Evolutionary conservation across 2,888 invertebrate genomes (phyloP).

Genomic region (Dolichomitus sp.): DNA sequence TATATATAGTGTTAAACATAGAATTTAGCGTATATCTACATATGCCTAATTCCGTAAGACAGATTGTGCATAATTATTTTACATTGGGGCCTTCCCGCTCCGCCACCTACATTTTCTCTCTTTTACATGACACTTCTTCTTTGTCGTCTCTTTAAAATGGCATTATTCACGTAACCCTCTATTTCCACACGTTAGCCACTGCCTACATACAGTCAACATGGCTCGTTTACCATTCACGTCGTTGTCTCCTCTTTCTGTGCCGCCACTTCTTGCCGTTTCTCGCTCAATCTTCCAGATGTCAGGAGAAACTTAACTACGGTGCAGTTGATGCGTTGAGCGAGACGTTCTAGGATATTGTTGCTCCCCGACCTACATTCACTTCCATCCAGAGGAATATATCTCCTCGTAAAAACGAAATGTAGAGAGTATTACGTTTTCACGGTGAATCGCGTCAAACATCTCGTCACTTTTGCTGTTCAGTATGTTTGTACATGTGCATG

Average conservation of each 20-base stretch:
- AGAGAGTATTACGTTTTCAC: constrained; percentile 12
- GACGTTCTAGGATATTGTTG: constrained; percentile 16
- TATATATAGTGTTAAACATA: no score
- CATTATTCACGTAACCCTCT: not conserved
- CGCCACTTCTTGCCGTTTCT: not conserved
- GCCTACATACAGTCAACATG: not conserved
- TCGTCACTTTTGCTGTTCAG: not conserved
- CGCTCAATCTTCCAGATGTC: constrained; percentile 15
- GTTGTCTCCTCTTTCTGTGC: not conserved
- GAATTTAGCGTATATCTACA: no score
- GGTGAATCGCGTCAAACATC: not conserved
- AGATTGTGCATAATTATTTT: not conserved
- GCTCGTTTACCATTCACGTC: not conserved
- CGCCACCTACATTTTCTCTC: not conserved
- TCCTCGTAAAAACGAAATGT: constrained; percentile 35
- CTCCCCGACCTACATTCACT: constrained; percentile 9
- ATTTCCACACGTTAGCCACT: constrained; percentile 2
- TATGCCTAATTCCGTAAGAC: not conserved
- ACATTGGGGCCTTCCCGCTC: not conserved
- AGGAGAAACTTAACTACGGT: constrained; percentile 11
- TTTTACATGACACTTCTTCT: not conserved
- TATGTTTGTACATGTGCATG: not conserved
- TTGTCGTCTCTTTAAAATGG: not conserved
- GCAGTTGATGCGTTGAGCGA: constrained; percentile 12
- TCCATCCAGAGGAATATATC: constrained; percentile 23